Evolutionary conservation across 2,888 invertebrate genomes (phyloP), one percentile per base, ranked within the genome.

Genomic region (Noctua janthina): DNA sequence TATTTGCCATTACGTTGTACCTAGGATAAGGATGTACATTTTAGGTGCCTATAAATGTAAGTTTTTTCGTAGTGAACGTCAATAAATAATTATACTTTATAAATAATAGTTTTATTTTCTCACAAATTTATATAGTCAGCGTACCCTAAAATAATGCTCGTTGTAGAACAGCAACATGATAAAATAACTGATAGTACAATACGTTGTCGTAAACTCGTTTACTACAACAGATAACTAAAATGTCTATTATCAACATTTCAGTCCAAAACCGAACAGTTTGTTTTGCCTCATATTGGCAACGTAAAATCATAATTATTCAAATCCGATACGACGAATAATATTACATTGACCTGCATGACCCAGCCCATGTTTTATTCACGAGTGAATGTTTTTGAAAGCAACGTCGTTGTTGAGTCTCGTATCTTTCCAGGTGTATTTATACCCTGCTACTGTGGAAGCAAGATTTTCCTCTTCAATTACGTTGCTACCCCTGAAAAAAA

Each of bases 1-100:
- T 92, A 95, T 95, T 96, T 97, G 97, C 97, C 97, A 97, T 96
- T 96, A 96, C 90, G 93, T 95, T 94, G 95, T 96, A 96, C 95
- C 93, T 97, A 96, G 96, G 89, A 91, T 97, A 96, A 97, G 96
- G 92, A 92, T 97, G 96, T 97, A 96, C 95, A 96, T 96, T 96
- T 94, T 96, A 96, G 95, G 94, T 96, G 94, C 95, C 94, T 95
- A 89, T 96, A 94, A 93, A 93, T 95, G 92, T 97, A 97, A 96
- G 96, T 92, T 95, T 96, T 93, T 92, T 92, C 95, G 93, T 93
- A 95, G 95, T 93, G 93, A 93, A 95, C 93, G 92, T 91, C 91
- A 96, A 94, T 95, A 95, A 96, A 94, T 93, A 95, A 94, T 93
- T 91, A 83, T 87, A 90, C 82, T 88, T 92, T 88, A 90, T 86